Evolutionary conservation across 2,797 vertebrate species (phyloP).

Genomic region (Tarsius wallacei): DNA sequence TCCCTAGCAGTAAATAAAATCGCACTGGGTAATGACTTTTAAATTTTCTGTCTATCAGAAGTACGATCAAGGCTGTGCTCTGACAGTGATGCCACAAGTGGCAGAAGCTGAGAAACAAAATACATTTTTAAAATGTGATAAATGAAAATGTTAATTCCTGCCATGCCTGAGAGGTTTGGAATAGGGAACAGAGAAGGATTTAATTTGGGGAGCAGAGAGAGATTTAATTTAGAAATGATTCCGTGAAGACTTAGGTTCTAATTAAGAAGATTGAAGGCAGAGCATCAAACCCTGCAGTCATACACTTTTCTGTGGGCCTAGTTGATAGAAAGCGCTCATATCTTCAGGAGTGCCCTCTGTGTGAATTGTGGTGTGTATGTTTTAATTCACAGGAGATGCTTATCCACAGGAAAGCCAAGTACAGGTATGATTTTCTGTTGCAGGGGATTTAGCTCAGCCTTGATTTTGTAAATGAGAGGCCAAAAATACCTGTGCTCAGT

Average conservation of each 20-base stretch:
- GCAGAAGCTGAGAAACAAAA: not conserved
- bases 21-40: not conserved
- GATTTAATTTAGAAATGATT: slow-evolving; percentile 53
- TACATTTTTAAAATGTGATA: slow-evolving; percentile 21
- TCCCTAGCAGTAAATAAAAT: not conserved
- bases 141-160: slow-evolving; percentile 54
- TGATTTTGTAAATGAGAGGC: slow-evolving; percentile 73
- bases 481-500: slow-evolving; percentile 67
- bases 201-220: slow-evolving; percentile 11
- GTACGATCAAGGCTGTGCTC: not conserved
- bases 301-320: not conserved
- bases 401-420: not conserved
- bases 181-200: not conserved
- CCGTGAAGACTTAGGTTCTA: not conserved
- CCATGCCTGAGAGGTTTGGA: not conserved
- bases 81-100: not conserved
- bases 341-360: not conserved
- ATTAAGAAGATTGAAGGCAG: not conserved
- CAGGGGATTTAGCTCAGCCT: slow-evolving; percentile 31
- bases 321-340: not conserved
- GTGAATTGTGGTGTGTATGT: not conserved
- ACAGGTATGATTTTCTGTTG: not conserved
- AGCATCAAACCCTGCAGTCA: not conserved
- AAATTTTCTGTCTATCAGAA: not conserved
- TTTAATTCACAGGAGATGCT: not conserved